Evolutionary conservation across 2,888 invertebrate species (phyloP).

Genomic region (Leptopilina syphax): DNA sequence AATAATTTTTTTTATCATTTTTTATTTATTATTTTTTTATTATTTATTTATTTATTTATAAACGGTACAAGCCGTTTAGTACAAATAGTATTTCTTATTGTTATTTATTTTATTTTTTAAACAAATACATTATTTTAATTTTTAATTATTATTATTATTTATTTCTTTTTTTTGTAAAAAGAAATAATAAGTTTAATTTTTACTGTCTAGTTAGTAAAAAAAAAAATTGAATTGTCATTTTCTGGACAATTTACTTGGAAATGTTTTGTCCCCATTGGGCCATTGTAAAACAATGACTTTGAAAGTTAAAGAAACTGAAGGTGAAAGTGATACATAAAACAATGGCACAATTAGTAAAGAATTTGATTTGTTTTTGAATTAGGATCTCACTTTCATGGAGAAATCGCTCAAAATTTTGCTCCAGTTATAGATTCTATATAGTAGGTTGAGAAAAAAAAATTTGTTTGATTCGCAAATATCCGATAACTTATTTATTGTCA

Average conservation of each 20-base stretch:
- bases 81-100: too few species aligned
- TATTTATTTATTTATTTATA: too few species aligned
- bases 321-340: constrained; percentile 31
- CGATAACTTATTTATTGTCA: too few species aligned
- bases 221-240: background rate
- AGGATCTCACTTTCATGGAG: background rate
- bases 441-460: too few species aligned
- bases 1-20: background rate
- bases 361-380: background rate
- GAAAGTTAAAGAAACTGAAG: constrained; percentile 8
- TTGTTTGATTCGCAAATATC: too few species aligned
- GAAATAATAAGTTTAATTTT: too few species aligned
- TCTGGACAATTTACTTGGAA: constrained; percentile 1
- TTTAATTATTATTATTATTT: too few species aligned
- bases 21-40: background rate
- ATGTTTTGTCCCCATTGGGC: background rate
- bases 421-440: background rate
- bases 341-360: constrained; percentile 15
- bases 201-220: too few species aligned
- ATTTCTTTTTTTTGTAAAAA: too few species aligned
- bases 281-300: constrained; percentile 25
- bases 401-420: background rate
- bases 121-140: too few species aligned
- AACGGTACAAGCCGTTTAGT: too few species aligned
- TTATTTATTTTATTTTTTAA: too few species aligned